These are phyloP conservation scores for Tauraco hartlaubi DNA, from an alignment of 2,797 vertebrate genomes.

Conservation along the genomic window DNA sequence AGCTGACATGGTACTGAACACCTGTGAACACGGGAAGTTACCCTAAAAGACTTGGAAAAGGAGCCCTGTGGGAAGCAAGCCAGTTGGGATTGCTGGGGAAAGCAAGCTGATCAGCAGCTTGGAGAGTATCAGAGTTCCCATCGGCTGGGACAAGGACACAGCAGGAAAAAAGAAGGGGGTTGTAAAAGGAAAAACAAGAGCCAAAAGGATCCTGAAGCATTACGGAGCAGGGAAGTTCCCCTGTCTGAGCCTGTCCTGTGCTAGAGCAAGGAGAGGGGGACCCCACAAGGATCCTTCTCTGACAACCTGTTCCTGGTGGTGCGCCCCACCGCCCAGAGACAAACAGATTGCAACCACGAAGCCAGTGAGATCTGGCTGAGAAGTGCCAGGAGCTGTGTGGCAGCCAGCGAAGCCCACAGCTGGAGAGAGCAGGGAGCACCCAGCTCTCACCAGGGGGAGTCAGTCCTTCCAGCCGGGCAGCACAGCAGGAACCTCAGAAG, in stretches of 20 bases:
- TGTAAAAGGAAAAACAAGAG: neutral
- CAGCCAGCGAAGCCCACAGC: neutral
- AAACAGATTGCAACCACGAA: neutral
- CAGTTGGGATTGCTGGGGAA: neutral
- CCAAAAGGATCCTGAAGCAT: neutral
- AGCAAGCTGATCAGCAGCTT: neutral
- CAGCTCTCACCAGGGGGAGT: neutral
- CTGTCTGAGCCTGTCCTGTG: neutral
- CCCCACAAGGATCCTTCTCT: neutral
- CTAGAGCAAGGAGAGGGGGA: neutral
- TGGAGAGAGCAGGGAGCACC: neutral
- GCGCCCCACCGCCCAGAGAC: neutral
- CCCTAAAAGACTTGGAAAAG: neutral
- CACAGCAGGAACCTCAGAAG: neutral
- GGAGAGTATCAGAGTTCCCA: neutral
- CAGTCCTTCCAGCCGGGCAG: neutral
- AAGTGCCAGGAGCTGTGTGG: neutral
- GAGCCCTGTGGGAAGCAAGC: constrained; percentile 1
- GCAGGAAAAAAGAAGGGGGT: neutral
- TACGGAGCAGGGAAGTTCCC: neutral
- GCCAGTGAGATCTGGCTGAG: neutral
- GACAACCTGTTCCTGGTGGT: neutral
- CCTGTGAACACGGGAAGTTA: neutral
- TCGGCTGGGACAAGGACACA: neutral
- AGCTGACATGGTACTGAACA: neutral